These are phyloP conservation scores for Mythimna lalbum DNA, from an alignment of 2,888 invertebrate genomes.

Conservation along the genomic window DNA sequence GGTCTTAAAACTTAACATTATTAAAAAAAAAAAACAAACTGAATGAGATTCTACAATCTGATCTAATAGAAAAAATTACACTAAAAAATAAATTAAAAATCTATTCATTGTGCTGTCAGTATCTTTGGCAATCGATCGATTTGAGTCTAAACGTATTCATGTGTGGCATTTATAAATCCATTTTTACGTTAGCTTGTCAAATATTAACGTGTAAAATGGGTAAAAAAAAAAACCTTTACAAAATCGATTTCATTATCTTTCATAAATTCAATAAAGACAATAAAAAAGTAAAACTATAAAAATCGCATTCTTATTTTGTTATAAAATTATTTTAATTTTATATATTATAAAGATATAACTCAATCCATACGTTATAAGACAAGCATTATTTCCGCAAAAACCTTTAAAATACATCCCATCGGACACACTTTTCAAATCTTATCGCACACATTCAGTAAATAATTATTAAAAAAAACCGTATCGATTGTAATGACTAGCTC, in stretches of 20 bases:
- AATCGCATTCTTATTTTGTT: neutral
- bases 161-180: constrained; percentile 9
- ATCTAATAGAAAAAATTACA: constrained; percentile 71
- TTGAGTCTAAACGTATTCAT: neutral
- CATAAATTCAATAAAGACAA: neutral
- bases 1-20: constrained; percentile 65
- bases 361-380: constrained; percentile 16
- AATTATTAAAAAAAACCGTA: constrained; percentile 25
- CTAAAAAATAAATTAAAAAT: constrained; percentile 73
- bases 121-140: constrained; percentile 55
- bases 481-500: constrained; percentile 83
- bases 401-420: constrained; percentile 15
- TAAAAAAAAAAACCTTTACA: neutral
- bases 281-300: neutral
- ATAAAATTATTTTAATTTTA: neutral
- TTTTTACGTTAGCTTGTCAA: neutral
- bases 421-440: constrained; percentile 18
- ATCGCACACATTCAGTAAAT: constrained; percentile 35
- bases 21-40: constrained; percentile 62
- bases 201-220: neutral
- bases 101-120: constrained; percentile 78
- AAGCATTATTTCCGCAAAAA: constrained; percentile 48
- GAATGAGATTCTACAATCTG: constrained; percentile 83
- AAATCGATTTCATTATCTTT: neutral
- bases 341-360: constrained; percentile 1